Evolutionary conservation across 2,888 invertebrate genomes (phyloP).

Genomic region (Entomobrya multifasciata): DNA sequence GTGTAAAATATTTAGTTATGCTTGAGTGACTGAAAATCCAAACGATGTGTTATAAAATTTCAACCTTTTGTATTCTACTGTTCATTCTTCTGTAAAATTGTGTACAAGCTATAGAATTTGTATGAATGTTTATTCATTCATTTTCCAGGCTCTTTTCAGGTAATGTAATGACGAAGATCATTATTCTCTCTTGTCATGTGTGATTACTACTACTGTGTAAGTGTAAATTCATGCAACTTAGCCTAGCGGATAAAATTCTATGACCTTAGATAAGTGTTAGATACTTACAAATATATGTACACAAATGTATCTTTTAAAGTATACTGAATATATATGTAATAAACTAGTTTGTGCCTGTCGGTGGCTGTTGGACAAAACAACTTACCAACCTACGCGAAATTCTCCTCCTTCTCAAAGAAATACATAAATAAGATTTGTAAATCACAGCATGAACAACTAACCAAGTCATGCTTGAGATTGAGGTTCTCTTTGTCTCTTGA

Average conservation of each 20-base stretch:
- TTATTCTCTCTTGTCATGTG: slow-evolving; percentile 39
- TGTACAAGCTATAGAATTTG: background rate
- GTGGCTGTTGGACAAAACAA: slow-evolving; percentile 30
- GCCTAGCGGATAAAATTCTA: background rate
- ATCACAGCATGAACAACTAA: slow-evolving; percentile 23
- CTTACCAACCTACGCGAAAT: slow-evolving; percentile 64
- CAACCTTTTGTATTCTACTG: too few relatives aligned
- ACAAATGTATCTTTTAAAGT: too few relatives aligned
- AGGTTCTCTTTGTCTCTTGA: slow-evolving; percentile 14
- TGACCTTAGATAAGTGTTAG: too few relatives aligned
- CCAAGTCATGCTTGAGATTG: slow-evolving; percentile 16
- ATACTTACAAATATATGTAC: too few relatives aligned
- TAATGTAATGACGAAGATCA: slow-evolving; percentile 43
- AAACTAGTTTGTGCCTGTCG: background rate
- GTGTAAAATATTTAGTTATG: slow-evolving; percentile 45
- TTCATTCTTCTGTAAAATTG: background rate
- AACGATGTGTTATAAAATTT: slow-evolving; percentile 12
- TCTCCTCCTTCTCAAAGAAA: slow-evolving; percentile 21
- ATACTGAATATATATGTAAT: slow-evolving; percentile 3
- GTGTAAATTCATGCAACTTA: slow-evolving; percentile 21
- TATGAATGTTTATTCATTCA: background rate
- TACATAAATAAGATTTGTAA: slow-evolving; percentile 37
- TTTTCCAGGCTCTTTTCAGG: slow-evolving; percentile 10
- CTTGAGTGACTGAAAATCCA: slow-evolving; percentile 42
- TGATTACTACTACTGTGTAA: background rate